Evolutionary conservation across 1,140 invertebrate species (phyloP).

Genomic region (Limonius californicus): DNA sequence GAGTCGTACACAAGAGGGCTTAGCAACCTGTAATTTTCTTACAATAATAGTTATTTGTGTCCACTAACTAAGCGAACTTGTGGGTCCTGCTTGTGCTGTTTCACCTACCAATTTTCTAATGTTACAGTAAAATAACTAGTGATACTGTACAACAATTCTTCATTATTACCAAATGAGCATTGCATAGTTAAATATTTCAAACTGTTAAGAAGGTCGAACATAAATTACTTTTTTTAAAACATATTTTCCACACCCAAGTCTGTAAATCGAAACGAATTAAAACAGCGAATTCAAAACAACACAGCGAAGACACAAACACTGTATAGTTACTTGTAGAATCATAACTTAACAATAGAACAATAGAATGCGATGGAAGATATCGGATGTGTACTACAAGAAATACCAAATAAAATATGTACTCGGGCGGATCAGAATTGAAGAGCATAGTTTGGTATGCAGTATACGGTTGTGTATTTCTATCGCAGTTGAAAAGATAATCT

Average conservation of each 20-base stretch:
- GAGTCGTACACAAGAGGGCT: background rate
- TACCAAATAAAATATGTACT: background rate
- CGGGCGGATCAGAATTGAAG: too few relatives aligned
- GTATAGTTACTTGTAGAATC: conserved; percentile 3
- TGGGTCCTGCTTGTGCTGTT: too few relatives aligned
- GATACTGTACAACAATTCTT: too few relatives aligned
- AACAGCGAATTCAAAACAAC: conserved; percentile 6
- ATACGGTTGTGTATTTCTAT: too few relatives aligned
- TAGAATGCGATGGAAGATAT: conserved; percentile 5
- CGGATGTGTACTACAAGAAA: background rate
- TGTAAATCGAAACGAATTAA: background rate
- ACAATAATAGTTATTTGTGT: conserved; percentile 1
- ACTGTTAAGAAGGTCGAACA: too few relatives aligned
- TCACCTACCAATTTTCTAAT: too few relatives aligned
- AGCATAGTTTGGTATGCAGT: too few relatives aligned
- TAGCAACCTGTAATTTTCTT: background rate
- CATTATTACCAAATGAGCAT: too few relatives aligned
- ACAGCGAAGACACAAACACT: background rate
- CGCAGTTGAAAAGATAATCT: too few relatives aligned
- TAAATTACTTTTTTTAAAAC: conserved; percentile 2
- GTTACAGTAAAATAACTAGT: too few relatives aligned
- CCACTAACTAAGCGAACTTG: background rate
- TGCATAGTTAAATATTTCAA: too few relatives aligned
- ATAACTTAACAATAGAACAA: conserved; percentile 10
- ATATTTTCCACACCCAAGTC: background rate